phyloP scores from a whole-genome alignment of 2,888 invertebrate species.

The Eristalis intricaria region DNA sequence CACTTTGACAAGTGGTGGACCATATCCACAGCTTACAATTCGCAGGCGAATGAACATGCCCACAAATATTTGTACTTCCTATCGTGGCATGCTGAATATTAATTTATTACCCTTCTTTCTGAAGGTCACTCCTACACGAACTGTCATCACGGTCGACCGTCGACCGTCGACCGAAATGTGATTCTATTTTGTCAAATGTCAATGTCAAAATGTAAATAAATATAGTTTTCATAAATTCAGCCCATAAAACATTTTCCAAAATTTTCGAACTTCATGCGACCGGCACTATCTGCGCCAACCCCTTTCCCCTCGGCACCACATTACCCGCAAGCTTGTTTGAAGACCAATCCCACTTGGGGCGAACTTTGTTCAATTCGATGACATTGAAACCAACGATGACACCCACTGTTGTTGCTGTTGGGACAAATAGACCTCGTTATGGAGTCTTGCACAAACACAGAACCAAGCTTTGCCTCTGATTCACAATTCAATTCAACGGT shows the following conservation, averaged over 20 bases:
- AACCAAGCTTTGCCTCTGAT: slow-evolving; percentile 23
- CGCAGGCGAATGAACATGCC: no score
- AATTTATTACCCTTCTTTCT: neutral
- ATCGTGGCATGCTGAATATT: neutral
- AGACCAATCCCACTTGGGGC: slow-evolving; percentile 37
- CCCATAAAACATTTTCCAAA: slow-evolving; percentile 13
- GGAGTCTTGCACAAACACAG: slow-evolving; percentile 65
- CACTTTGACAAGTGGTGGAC: no score
- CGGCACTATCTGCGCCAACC: neutral
- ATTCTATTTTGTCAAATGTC: slow-evolving; percentile 8
- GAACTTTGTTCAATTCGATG: slow-evolving; percentile 23
- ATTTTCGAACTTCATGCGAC: neutral
- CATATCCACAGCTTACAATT: no score
- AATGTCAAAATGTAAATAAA: slow-evolving; percentile 37
- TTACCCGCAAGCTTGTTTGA: slow-evolving; percentile 26
- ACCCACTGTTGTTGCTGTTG: slow-evolving; percentile 16
- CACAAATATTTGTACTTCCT: neutral
- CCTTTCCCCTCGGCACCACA: no score
- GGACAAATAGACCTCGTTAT: slow-evolving; percentile 41
- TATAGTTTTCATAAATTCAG: neutral
- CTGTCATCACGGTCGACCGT: slow-evolving; percentile 18
- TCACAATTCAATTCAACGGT: slow-evolving; percentile 14
- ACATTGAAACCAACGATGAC: slow-evolving; percentile 59
- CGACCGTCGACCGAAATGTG: neutral
- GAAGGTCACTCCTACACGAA: neutral